Percentiles rank a stretch among this genome's conserved stretches.
These are phyloP conservation scores for Coelinius sp. DNA, from an alignment of 2,888 invertebrate genomes.

Conservation along the genomic window DNA sequence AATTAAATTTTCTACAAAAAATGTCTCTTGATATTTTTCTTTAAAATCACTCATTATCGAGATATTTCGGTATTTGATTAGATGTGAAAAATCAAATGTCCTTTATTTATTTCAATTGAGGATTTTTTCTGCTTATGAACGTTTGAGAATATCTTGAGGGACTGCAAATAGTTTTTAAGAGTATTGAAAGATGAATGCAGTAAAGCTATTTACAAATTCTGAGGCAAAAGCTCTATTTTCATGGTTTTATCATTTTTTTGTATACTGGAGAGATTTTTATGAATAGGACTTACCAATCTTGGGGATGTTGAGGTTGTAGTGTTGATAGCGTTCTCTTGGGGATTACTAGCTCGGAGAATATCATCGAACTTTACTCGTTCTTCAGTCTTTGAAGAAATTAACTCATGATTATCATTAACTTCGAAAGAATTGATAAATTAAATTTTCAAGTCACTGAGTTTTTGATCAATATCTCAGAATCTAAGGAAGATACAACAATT, in stretches of 20 bases:
- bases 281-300: constrained; percentile 41
- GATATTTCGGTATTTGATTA: no score
- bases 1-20: no score
- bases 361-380: constrained; percentile 58
- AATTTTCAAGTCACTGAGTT: no score
- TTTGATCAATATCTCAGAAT: no score
- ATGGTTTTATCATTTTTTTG: constrained; percentile 1
- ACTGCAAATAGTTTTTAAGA: no score
- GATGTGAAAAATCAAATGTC: no score
- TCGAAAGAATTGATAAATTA: not conserved
- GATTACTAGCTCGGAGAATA: constrained; percentile 53
- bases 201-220: constrained; percentile 14
- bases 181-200: constrained; percentile 28
- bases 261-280: constrained; percentile 41
- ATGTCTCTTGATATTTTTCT: no score
- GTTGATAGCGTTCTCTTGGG: constrained; percentile 49
- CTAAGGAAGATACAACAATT: no score
- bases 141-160: no score
- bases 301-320: constrained; percentile 39
- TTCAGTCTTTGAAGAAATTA: constrained; percentile 41
- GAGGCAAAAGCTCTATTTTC: constrained; percentile 35
- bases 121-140: no score
- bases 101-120: no score
- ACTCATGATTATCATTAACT: not conserved
- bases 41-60: no score